Percentiles rank a stretch among this genome's conserved stretches.
phyloP scores from a whole-genome alignment of 2,113 vertebrate genomes.

The Girardinichthys multiradiatus region DNA sequence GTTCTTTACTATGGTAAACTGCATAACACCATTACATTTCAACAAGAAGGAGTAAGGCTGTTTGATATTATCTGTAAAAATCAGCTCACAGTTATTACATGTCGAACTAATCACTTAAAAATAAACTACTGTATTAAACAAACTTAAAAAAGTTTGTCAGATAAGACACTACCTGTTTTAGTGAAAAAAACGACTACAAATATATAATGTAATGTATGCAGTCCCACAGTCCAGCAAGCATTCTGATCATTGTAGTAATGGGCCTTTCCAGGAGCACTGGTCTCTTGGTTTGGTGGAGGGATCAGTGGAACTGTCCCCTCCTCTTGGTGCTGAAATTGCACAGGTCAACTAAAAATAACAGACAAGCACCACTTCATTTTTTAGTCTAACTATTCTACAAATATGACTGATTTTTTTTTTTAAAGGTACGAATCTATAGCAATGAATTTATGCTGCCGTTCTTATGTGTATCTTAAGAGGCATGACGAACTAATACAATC shows the following conservation, averaged over 20 bases:
- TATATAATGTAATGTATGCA: not conserved
- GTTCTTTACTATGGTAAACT: no score
- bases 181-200: not conserved
- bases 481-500: constrained; percentile 5
- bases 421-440: constrained; percentile 8
- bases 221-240: not conserved
- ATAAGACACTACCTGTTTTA: no score
- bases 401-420: not conserved
- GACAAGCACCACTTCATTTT: not conserved
- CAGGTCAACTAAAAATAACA: not conserved
- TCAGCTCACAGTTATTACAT: no score
- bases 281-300: not conserved
- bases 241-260: not conserved
- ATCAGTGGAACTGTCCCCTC: constrained; percentile 58
- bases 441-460: not conserved
- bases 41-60: no score
- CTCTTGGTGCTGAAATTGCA: constrained; percentile 60
- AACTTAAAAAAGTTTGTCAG: no score
- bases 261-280: not conserved
- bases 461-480: constrained; percentile 8
- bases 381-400: constrained; percentile 8
- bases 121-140: no score
- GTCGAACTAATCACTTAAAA: no score
- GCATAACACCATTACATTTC: no score
- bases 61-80: no score